Evolutionary conservation across 2,113 vertebrate species (phyloP).

Genomic region (Percina caprodes): DNA sequence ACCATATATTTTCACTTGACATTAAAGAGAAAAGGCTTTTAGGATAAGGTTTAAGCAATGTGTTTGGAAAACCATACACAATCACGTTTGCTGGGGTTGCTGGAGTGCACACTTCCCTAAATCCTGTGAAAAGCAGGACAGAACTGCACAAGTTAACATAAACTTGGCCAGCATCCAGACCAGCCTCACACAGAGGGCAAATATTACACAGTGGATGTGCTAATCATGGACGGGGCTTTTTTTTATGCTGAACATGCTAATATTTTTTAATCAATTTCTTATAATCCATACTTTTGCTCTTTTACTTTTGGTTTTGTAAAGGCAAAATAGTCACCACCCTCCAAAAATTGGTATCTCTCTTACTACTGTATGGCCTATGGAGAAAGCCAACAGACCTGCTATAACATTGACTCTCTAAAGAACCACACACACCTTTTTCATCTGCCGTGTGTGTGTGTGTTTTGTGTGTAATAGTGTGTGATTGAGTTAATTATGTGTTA

Average conservation of each 20-base stretch:
- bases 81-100: not conserved
- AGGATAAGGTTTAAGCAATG: too few relatives aligned
- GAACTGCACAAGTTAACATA: not conserved
- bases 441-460: not conserved
- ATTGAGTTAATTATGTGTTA: constrained; percentile 63
- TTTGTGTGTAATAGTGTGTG: not conserved
- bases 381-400: not conserved
- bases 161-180: not conserved
- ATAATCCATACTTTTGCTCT: too few relatives aligned
- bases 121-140: not conserved
- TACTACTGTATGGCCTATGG: not conserved
- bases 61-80: not conserved
- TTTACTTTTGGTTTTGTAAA: too few relatives aligned
- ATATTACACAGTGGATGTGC: too few relatives aligned
- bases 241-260: too few relatives aligned
- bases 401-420: not conserved
- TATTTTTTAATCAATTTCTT: too few relatives aligned
- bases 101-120: constrained; percentile 2
- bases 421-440: constrained; percentile 18
- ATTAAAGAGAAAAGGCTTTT: not conserved
- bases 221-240: not conserved
- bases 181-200: not conserved
- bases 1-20: not conserved
- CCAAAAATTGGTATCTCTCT: too few relatives aligned
- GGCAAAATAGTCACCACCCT: too few relatives aligned